phyloP scores from a whole-genome alignment of 2,797 vertebrate genomes.

The Tympanoctomys barrerae region DNA sequence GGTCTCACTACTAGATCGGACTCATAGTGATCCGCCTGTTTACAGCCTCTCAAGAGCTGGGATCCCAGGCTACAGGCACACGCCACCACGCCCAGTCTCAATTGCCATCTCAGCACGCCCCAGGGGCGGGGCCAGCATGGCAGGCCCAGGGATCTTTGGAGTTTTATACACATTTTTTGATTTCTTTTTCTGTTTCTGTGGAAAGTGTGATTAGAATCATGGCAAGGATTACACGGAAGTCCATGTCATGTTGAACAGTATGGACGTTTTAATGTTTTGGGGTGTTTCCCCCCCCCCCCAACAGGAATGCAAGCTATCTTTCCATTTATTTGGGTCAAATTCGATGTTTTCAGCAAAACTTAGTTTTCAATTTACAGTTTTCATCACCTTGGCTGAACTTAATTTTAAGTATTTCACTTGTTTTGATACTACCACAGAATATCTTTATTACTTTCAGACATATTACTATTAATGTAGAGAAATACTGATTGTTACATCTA shows the following conservation, averaged over 20 bases:
- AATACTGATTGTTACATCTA: neutral
- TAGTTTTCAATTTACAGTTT: neutral
- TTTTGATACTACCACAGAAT: neutral
- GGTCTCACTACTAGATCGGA: no score
- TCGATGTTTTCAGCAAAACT: neutral
- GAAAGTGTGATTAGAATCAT: neutral
- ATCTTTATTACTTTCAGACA: conserved; percentile 5
- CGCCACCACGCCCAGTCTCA: no score
- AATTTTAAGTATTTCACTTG: neutral
- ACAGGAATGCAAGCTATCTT: neutral
- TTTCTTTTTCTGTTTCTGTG: neutral
- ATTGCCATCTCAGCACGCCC: no score
- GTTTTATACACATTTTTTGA: neutral
- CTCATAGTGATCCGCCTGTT: no score
- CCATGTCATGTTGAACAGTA: neutral
- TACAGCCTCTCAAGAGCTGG: no score
- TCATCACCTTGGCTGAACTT: neutral
- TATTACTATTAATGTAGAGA: neutral
- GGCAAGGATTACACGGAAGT: neutral
- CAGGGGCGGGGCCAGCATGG: no score
- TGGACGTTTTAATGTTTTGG: neutral
- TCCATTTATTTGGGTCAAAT: neutral
- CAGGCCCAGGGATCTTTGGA: no score
- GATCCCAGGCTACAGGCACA: no score
- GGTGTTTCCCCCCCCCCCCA: neutral